Conservation (phyloP, 1,140 invertebrate species). For the Zaprionus gabonicus region DNA sequence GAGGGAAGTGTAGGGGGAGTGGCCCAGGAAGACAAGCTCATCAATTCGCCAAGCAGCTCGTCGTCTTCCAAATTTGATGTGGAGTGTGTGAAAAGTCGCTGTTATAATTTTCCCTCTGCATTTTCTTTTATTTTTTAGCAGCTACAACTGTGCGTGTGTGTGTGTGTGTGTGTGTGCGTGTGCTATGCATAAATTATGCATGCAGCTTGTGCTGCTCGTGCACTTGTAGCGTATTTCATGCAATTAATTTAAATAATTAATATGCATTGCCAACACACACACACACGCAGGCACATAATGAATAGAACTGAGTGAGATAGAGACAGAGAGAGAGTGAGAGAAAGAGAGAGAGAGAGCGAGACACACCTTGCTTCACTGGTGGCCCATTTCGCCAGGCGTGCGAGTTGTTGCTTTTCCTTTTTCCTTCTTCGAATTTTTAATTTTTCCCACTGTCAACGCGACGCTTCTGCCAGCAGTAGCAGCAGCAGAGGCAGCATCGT, state of each 20-base stretch:
- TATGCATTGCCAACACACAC: constrained; percentile 45
- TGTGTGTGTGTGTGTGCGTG: constrained; percentile 10
- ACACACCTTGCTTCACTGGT: constrained; percentile 68
- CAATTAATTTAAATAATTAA: constrained; percentile 82
- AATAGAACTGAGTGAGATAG: not conserved
- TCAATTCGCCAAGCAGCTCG: no score
- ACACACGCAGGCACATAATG: constrained; percentile 11
- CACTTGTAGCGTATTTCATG: constrained; percentile 60
- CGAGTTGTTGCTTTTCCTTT: constrained; percentile 37
- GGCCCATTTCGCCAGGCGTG: constrained; percentile 64
- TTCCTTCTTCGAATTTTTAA: constrained; percentile 11
- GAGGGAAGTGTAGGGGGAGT: no score
- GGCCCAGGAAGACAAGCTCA: no score
- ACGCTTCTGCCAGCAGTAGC: constrained; percentile 61
- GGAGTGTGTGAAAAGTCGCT: not conserved
- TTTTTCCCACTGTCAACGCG: constrained; percentile 44
- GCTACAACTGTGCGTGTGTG: not conserved
- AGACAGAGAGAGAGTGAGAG: not conserved
- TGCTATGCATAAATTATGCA: constrained; percentile 23
- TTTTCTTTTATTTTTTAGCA: not conserved
- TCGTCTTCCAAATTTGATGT: not conserved
- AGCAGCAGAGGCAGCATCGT: constrained; percentile 13
- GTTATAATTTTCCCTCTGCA: not conserved
- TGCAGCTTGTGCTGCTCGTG: constrained; percentile 13
- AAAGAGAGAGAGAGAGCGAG: constrained; percentile 20